Base-by-base conservation (phyloP, 2,888 invertebrate genomes). In the Orthosia cruda region DNA sequence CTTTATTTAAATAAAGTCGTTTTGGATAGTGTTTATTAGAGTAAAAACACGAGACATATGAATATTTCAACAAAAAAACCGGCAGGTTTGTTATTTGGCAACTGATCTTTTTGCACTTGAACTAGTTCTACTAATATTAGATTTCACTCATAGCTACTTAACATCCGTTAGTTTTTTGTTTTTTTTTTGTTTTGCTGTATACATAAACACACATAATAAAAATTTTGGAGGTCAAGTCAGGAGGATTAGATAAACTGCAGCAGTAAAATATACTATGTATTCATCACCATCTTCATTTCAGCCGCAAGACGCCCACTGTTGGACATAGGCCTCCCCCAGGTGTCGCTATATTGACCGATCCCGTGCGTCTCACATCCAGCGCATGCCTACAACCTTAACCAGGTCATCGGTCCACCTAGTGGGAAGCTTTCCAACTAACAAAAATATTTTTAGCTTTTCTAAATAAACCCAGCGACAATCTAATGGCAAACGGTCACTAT, bases 401-500 rank as follows among this genome's bases (percentile, higher is more conserved):
- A 32, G 26, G 26, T 32, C 26, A 32, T 32, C 26, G 26, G 26
- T 32, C 3, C 26, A 32, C 26, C 26, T 32, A 32, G 26, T 32
- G 26, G 26, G 26, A 32, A 4, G 26, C 26, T 4, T 32, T 32
- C 26, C 26, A 32, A 32, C 26, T 3, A n/a, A n/a, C n/a, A n/a
- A n/a, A n/a, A 0, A 3, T 12, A 1, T 12, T 54, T 50, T 13
- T 2, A 54, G 63, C 9, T 49, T 58, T 70, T 64, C 3, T 18
- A 45, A 69, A 69, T 47, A 61, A 63, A 23, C 26, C 47, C 67
- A 67, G 52, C 32, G 76, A 65, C 64, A 71, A 59, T 74, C 86
- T 86, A 87, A 86, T 80, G 76, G 55, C 67, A 52, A 74, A 70
- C 52, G 55, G 71, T 45, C 77, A 69, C 59, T 74, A 82, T 79